Evolutionary conservation across 2,797 vertebrate species (phyloP).

Genomic region (Taenioides sp.): DNA sequence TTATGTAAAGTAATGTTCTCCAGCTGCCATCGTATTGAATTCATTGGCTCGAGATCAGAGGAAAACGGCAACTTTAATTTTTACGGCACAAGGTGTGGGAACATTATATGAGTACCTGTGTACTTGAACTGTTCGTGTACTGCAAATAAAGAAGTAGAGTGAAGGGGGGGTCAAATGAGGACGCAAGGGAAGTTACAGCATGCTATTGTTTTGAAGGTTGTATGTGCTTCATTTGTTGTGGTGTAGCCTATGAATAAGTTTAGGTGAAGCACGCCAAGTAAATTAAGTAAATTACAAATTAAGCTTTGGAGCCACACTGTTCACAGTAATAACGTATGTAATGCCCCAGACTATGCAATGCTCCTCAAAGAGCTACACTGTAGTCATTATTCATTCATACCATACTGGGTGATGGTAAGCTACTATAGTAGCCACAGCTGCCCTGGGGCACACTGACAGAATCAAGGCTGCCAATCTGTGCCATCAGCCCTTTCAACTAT

Average conservation of each 20-base stretch:
- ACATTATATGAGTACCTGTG: conserved; percentile 30
- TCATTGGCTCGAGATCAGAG: conserved; percentile 55
- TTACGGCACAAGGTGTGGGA: conserved; percentile 9
- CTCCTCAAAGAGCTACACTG: no score
- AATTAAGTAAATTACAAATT: no score
- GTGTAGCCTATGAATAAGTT: neutral
- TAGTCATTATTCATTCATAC: no score
- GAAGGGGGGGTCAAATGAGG: conserved; percentile 8
- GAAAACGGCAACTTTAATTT: conserved; percentile 17
- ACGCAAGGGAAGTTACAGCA: neutral
- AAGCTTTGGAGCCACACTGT: neutral
- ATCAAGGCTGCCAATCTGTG: no score
- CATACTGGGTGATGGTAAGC: no score
- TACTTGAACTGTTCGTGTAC: neutral
- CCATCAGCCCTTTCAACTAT: no score
- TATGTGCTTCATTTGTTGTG: neutral
- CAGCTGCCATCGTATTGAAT: conserved; percentile 22
- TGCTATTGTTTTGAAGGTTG: conserved; percentile 1
- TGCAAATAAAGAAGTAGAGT: conserved; percentile 38
- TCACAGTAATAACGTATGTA: neutral
- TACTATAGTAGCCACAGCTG: no score
- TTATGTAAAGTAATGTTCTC: conserved; percentile 17
- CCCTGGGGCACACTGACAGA: no score
- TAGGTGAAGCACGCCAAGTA: neutral
- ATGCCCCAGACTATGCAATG: no score